Evolutionary conservation across 1,140 invertebrate genomes (phyloP).

Genomic region (Bombus difficillimus): DNA sequence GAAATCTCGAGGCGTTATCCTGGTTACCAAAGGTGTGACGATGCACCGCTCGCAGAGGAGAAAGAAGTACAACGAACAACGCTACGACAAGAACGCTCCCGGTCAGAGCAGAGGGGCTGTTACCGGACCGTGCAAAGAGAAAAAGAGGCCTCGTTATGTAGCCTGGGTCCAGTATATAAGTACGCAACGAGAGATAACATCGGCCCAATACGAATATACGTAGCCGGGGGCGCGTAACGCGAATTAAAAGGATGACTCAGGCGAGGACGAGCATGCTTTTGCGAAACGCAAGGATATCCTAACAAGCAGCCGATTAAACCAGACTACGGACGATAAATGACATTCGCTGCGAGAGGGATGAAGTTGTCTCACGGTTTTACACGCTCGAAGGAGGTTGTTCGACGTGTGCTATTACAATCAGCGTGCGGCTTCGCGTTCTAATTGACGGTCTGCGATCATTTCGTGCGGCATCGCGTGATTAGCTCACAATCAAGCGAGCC

Average conservation of each 20-base stretch:
- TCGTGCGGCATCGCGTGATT: constrained; percentile 33
- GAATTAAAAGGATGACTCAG: constrained; percentile 58
- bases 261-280: constrained; percentile 24
- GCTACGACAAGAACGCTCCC: background rate
- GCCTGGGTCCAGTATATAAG: constrained; percentile 36
- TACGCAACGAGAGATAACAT: constrained; percentile 60
- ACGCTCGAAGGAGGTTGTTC: background rate
- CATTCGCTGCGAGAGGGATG: constrained; percentile 28
- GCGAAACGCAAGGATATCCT: constrained; percentile 33
- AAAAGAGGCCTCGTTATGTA: constrained; percentile 57
- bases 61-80: constrained; percentile 11
- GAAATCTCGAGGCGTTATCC: background rate
- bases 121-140: constrained; percentile 8
- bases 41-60: background rate
- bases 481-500: background rate
- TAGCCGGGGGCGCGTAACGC: constrained; percentile 34
- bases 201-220: constrained; percentile 61
- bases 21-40: background rate
- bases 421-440: constrained; percentile 12
- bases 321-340: constrained; percentile 25
- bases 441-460: constrained; percentile 39
- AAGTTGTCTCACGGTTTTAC: constrained; percentile 17
- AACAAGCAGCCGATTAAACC: constrained; percentile 50
- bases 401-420: constrained; percentile 33
- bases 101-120: background rate